Percentiles rank a stretch among this genome's conserved stretches.
Evolutionary conservation across 2,888 invertebrate genomes (phyloP).

Genomic region (Cerastoderma edule): DNA sequence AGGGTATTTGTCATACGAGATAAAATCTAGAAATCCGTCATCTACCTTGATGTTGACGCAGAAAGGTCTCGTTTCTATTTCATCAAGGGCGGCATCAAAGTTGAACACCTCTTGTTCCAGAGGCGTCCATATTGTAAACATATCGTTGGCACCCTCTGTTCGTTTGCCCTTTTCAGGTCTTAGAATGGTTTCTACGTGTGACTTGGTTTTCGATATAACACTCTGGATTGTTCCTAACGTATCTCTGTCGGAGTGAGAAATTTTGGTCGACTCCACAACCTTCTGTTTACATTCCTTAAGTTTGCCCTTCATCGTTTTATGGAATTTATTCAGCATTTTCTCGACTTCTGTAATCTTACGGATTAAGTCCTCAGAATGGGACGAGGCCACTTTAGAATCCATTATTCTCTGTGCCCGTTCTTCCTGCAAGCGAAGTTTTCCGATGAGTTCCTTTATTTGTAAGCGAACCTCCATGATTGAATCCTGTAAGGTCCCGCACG

Average conservation of each 20-base stretch:
- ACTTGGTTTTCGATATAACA: conserved; percentile 53
- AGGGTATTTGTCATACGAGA: conserved; percentile 54
- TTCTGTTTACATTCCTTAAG: conserved; percentile 58
- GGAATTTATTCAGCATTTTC: conserved; percentile 52
- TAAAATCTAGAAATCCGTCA: conserved; percentile 56
- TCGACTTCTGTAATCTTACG: conserved; percentile 55
- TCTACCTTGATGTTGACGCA: conserved; percentile 48
- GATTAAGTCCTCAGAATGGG: conserved; percentile 53
- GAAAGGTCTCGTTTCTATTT: conserved; percentile 54
- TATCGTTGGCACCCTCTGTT: conserved; percentile 45
- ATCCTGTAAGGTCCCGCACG: conserved; percentile 60
- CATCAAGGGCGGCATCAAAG: conserved; percentile 52
- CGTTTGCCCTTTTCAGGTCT: conserved; percentile 48
- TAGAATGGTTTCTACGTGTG: conserved; percentile 47
- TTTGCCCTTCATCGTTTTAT: conserved; percentile 57
- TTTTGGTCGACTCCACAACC: conserved; percentile 55
- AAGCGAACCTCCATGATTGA: conserved; percentile 59
- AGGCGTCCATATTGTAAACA: conserved; percentile 56
- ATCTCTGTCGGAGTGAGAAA: conserved; percentile 52
- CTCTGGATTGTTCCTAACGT: conserved; percentile 44
- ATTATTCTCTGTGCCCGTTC: conserved; percentile 56
- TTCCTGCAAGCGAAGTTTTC: conserved; percentile 53
- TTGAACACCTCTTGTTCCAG: conserved; percentile 53
- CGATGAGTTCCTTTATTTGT: conserved; percentile 59
- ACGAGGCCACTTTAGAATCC: conserved; percentile 52